These are phyloP conservation scores for Conistra vaccinii DNA, from an alignment of 2,888 invertebrate species.

Conservation along the genomic window DNA sequence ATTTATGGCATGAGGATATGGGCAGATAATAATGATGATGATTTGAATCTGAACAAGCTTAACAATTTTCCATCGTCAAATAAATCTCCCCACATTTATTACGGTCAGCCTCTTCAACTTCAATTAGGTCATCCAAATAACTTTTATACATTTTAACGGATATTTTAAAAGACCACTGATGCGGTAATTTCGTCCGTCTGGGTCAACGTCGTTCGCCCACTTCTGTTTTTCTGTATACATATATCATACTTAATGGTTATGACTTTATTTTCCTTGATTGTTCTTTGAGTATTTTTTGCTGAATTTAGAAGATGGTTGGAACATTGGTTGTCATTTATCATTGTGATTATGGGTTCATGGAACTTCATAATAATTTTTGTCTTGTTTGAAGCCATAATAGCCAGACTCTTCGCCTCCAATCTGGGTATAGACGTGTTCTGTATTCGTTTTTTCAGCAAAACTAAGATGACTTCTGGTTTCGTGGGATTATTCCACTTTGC, in stretches of 20 bases:
- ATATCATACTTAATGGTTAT: conserved; percentile 36
- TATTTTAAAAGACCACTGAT: conserved; percentile 47
- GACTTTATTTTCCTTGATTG: conserved; percentile 29
- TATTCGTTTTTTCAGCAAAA: not conserved
- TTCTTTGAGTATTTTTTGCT: not conserved
- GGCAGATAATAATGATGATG: not conserved
- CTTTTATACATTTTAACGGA: conserved; percentile 28
- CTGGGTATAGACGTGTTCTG: not conserved
- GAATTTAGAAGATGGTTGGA: not conserved
- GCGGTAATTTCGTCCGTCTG: conserved; percentile 50
- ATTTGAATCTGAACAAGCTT: not conserved
- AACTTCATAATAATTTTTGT: not conserved
- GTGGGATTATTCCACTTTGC: not conserved
- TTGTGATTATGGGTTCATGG: not conserved
- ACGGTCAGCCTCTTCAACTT: not conserved
- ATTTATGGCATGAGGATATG: too few species aligned
- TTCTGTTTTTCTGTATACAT: conserved; percentile 44
- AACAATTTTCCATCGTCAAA: not conserved
- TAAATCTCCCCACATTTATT: not conserved
- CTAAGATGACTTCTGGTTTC: not conserved
- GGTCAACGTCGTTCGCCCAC: conserved; percentile 41
- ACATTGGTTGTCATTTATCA: too few species aligned
- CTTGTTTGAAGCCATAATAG: not conserved
- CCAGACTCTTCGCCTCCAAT: not conserved
- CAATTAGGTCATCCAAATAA: conserved; percentile 38